Conservation (phyloP, 1,140 invertebrate species). For the Drosophila lacteicornis region DNA sequence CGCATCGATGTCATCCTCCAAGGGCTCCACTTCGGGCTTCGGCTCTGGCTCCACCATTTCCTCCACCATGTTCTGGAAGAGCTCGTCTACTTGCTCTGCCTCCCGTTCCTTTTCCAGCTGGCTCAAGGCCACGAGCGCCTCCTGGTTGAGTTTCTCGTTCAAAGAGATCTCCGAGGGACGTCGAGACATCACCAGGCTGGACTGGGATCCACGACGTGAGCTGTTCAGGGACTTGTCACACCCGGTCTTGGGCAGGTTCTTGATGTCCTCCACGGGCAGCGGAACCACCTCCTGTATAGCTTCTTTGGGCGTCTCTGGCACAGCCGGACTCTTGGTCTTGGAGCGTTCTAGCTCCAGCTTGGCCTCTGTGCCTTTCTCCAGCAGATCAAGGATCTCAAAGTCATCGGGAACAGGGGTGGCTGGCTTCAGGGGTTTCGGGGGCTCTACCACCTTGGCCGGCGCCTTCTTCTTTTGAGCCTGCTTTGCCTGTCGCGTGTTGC, state of each 20-base stretch:
- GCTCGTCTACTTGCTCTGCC: conserved; percentile 41
- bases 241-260: conserved; percentile 75
- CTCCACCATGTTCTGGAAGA: conserved; percentile 60
- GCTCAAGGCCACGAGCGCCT: conserved; percentile 46
- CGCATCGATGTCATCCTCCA: conserved; percentile 58
- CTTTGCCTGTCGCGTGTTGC: conserved; percentile 57
- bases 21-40: not conserved
- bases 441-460: conserved; percentile 13
- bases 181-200: conserved; percentile 59
- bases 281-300: not conserved
- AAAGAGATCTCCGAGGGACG: conserved; percentile 61
- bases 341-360: conserved; percentile 60
- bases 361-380: conserved; percentile 64
- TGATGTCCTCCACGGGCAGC: conserved; percentile 63
- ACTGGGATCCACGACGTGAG: conserved; percentile 71
- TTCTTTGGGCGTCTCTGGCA: not conserved
- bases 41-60: not conserved
- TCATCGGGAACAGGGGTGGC: conserved; percentile 67
- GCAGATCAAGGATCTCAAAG: conserved; percentile 68
- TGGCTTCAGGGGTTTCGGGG: conserved; percentile 24
- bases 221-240: conserved; percentile 74
- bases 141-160: conserved; percentile 61
- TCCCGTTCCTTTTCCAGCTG: conserved; percentile 45
- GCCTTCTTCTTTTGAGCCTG: conserved; percentile 46
- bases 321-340: conserved; percentile 65